Base-by-base conservation (phyloP, 2,888 invertebrate genomes). In the Sepiola atlantica region DNA sequence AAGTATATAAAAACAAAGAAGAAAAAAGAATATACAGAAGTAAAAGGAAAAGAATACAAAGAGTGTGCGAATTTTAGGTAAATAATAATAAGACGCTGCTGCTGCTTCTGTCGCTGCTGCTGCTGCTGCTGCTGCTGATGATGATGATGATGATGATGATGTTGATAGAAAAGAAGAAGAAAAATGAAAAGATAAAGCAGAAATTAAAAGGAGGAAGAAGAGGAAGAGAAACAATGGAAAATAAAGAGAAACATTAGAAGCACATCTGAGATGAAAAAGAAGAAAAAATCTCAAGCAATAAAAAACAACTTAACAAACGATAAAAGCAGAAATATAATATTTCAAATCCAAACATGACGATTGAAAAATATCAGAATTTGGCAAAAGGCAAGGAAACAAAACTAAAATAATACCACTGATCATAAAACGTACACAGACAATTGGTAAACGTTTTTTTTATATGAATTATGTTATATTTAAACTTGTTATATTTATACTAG, bases 151-250 rank as follows among this genome's bases (percentile, higher is more conserved):
- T 10, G 20, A 57, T 57, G 57, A 57, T 24, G 28, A 61, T 24
- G 21, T 24, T 24, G 61, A 24, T 24, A 3, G 10, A 21, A 21
- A 10, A 8, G 21, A 61, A 0, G 4, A 61, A 28, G 61, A 61
- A 61, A 2, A 61, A 61, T 6, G 28, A 61, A 0, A 57, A 24
- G 61, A 28, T 24, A 24, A 61, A 61, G 24, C 3, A 24, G 28
- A 0, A 24, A 10, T 16, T n/a, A 1, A 32, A 12, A 14, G n/a
- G n/a, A 3, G 16, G 3, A n/a, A 32, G 4, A 12, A n/a, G 16
- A 16, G 4, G n/a, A n/a, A 12, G n/a, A 16, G n/a, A 2, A 0
- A n/a, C 10, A 61, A n/a, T 77, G 0, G 10, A 1, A n/a, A 14
- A 14, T n/a, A 32, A 77, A 10, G 12, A 10, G 2, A 24, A 61